phyloP scores from a whole-genome alignment of 2,888 invertebrate species.

The Entomobrya multifasciata region DNA sequence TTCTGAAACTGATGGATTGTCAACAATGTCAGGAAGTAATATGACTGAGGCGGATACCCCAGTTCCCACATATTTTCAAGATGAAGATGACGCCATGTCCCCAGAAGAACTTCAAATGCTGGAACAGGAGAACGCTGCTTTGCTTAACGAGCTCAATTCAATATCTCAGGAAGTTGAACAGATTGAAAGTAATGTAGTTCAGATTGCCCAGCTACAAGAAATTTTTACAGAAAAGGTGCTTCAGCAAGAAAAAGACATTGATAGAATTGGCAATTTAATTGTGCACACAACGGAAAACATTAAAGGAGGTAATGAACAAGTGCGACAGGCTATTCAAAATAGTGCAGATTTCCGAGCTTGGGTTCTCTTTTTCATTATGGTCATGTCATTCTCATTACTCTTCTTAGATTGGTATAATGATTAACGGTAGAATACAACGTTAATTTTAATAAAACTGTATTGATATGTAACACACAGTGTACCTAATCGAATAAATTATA shows the following conservation, averaged over 20 bases:
- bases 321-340: constrained; percentile 97
- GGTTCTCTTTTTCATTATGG: constrained; percentile 96
- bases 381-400: constrained; percentile 96
- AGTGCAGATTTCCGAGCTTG: constrained; percentile 95
- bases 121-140: constrained; percentile 93
- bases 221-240: constrained; percentile 97
- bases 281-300: constrained; percentile 97
- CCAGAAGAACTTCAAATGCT: constrained; percentile 96
- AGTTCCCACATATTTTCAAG: constrained; percentile 74
- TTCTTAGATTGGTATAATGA: constrained; percentile 99
- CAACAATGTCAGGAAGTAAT: constrained; percentile 49
- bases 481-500: not conserved
- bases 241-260: constrained; percentile 96
- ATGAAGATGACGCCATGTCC: constrained; percentile 86
- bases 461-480: not conserved
- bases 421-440: constrained; percentile 81
- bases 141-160: constrained; percentile 93
- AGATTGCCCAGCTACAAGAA: constrained; percentile 97
- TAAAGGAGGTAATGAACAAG: constrained; percentile 97
- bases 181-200: constrained; percentile 95
- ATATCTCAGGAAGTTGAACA: constrained; percentile 94
- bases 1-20: constrained; percentile 51
- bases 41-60: constrained; percentile 50
- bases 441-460: constrained; percentile 3
- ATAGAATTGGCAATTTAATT: constrained; percentile 92